phyloP scores from a whole-genome alignment of 2,888 invertebrate species.

The Dorcus parallelipipedus region DNA sequence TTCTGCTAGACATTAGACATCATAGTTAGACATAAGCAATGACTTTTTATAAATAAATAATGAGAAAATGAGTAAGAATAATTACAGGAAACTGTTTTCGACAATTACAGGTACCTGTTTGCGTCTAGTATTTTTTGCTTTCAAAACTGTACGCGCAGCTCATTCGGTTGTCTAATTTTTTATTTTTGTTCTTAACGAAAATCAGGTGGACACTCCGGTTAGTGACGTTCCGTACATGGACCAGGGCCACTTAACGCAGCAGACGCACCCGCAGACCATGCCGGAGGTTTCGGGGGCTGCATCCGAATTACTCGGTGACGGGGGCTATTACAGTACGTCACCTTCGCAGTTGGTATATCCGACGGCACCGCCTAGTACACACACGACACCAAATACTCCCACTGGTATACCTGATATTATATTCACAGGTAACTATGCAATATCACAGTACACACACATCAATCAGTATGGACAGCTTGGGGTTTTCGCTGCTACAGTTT shows the following conservation, averaged over 20 bases:
- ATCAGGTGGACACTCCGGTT: constrained; percentile 53
- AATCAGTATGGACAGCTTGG: too few relatives aligned
- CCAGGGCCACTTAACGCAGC: constrained; percentile 32
- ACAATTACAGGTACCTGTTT: too few relatives aligned
- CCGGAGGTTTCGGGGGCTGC: constrained; percentile 35
- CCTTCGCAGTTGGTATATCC: constrained; percentile 50
- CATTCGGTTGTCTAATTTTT: constrained; percentile 19
- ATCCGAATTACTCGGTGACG: constrained; percentile 44
- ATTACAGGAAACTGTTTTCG: too few relatives aligned
- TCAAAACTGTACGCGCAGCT: not conserved
- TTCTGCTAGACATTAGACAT: too few relatives aligned
- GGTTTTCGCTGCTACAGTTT: too few relatives aligned
- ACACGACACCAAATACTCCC: constrained; percentile 69
- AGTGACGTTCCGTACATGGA: constrained; percentile 40
- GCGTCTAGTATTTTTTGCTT: too few relatives aligned
- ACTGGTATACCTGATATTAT: constrained; percentile 79
- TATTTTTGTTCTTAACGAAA: constrained; percentile 23
- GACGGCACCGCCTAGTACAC: constrained; percentile 51
- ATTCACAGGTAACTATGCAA: constrained; percentile 62
- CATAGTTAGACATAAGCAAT: too few relatives aligned
- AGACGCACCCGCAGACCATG: constrained; percentile 32
- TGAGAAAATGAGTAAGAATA: too few relatives aligned
- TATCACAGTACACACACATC: too few relatives aligned
- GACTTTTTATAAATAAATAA: too few relatives aligned
- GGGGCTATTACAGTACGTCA: constrained; percentile 60